phyloP scores from a whole-genome alignment of 2,888 invertebrate genomes.

The Germaria angustata region DNA sequence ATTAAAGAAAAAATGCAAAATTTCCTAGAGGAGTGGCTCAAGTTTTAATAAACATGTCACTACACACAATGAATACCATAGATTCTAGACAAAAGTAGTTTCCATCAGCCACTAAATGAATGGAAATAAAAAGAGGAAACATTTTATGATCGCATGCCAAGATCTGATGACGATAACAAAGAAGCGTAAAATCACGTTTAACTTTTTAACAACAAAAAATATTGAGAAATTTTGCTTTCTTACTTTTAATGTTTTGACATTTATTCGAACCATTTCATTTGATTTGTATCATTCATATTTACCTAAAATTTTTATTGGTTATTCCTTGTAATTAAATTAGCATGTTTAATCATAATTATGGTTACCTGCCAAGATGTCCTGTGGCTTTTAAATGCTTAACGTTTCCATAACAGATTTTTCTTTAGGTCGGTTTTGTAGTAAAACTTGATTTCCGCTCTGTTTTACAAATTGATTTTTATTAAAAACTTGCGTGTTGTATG shows the following conservation, averaged over 20 bases:
- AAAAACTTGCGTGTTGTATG: slow-evolving; percentile 72
- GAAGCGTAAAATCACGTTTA: slow-evolving; percentile 66
- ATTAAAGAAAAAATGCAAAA: background rate
- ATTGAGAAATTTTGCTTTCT: slow-evolving; percentile 65
- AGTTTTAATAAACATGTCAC: slow-evolving; percentile 55
- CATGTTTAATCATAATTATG: slow-evolving; percentile 77
- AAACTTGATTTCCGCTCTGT: slow-evolving; percentile 71
- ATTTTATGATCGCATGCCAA: slow-evolving; percentile 65
- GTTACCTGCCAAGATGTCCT: slow-evolving; percentile 76
- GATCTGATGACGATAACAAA: slow-evolving; percentile 66
- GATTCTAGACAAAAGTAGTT: background rate
- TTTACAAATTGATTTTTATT: slow-evolving; percentile 70
- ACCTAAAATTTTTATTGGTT: slow-evolving; percentile 66
- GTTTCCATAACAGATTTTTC: slow-evolving; percentile 75
- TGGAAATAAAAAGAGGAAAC: slow-evolving; percentile 16
- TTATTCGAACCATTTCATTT: slow-evolving; percentile 24
- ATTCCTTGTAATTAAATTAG: slow-evolving; percentile 74
- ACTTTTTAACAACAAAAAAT: slow-evolving; percentile 53
- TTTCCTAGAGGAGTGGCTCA: slow-evolving; percentile 44
- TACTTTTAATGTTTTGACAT: slow-evolving; percentile 33
- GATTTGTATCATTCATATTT: slow-evolving; percentile 22
- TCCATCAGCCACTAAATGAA: background rate
- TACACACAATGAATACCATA: slow-evolving; percentile 11
- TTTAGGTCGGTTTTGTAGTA: slow-evolving; percentile 42
- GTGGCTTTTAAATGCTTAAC: slow-evolving; percentile 72